Base-by-base conservation (phyloP, 1,140 invertebrate species). In the Tigriopus japonicus region DNA sequence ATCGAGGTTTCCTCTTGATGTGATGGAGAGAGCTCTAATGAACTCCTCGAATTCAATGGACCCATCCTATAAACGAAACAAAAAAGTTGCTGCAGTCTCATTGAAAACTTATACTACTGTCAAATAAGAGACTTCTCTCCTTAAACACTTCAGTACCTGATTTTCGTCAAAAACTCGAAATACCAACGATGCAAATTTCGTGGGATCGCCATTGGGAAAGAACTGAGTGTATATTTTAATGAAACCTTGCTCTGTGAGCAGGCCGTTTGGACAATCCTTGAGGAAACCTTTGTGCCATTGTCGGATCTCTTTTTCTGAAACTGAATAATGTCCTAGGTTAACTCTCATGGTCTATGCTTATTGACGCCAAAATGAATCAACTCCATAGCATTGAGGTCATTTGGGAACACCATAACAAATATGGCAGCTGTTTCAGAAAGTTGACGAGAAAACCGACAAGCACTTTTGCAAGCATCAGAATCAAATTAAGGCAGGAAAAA, bases 211-310 rank as follows among this genome's bases (percentile, higher is more conserved):
- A 81, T 95, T 87, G 56, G 93, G 92, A 74, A 97, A 97, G 76
- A 97, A 97, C 74, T 97, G 92, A 76, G 93, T 91, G 78, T 97
- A 97, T 71, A 97, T 97, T 77, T 90, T 93, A 71, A 96, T 91
- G 76, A 97, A 97, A 62, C 91, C 93, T 91, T 95, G 77, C 53
- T 67, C 66, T 56, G 66, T 69, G 49, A 69, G 63, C 23, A 65
- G 64, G 28, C 67, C 67, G 53, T 67, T 65, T 41, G 67, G 67
- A 63, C 67, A 69, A 54, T 69, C 66, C 56, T 69, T 67, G 9
- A 69, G 24, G 54, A 58, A 58, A 3, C 55, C 55, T 58, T 58
- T 58, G 28, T 58, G 41, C 55, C 52, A 54, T 54, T 54, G 52
- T 15, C 24, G 15, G 24, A 54, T 54, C 24, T 54, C 52, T 24